Conservation (phyloP, 2,888 invertebrate species). For the Helicoverpa assulta region DNA sequence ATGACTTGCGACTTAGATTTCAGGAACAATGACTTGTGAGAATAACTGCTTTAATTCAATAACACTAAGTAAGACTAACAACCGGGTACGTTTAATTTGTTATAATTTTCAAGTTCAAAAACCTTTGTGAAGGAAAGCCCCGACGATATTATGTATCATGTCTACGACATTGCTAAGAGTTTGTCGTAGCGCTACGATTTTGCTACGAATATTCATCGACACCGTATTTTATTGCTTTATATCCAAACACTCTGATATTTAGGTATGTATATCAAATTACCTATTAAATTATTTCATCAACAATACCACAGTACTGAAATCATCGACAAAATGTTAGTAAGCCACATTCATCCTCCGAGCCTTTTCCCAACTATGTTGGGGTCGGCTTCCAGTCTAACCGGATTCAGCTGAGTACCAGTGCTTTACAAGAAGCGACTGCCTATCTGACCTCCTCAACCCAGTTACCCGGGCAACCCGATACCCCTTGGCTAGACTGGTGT, state of each 20-base stretch:
- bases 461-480: no score
- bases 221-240: no score
- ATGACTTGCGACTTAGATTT: conserved; percentile 18
- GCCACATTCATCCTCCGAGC: no score
- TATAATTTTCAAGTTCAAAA: not conserved
- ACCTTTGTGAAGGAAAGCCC: not conserved
- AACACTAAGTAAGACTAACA: not conserved
- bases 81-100: not conserved
- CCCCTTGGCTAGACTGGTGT: no score
- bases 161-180: conserved; percentile 10
- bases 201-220: conserved; percentile 16
- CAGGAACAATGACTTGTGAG: conserved; percentile 7
- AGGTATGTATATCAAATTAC: no score
- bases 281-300: not conserved
- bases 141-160: no score
- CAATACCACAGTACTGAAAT: not conserved
- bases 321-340: not conserved
- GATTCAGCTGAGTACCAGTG: no score
- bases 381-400: no score
- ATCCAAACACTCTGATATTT: no score
- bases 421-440: no score
- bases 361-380: no score
- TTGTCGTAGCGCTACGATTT: conserved; percentile 2
- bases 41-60: conserved; percentile 1
- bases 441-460: no score